Percentiles rank a stretch among this genome's conserved stretches.
Conservation (phyloP, 2,888 invertebrate species). For the Eupithecia pulchellata region DNA sequence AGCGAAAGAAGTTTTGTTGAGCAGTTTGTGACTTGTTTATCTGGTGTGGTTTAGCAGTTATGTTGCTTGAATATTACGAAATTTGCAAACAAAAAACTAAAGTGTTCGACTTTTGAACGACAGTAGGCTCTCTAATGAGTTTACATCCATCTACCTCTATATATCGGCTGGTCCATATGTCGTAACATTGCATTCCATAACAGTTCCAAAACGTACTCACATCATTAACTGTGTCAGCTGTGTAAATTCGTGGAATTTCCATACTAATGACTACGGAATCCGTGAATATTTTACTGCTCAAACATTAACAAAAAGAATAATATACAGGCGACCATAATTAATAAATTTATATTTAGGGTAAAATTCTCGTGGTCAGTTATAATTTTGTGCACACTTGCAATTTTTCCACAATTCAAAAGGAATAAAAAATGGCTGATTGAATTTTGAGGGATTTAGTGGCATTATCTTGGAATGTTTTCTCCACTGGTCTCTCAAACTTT, state of each 20-base stretch:
- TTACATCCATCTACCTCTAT: neutral
- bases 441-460: neutral
- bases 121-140: neutral
- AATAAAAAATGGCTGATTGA: neutral
- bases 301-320: slow-evolving; percentile 15
- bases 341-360: neutral
- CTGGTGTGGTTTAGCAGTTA: neutral
- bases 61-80: neutral
- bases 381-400: neutral
- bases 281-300: slow-evolving; percentile 48
- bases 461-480: neutral
- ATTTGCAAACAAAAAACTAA: neutral
- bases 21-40: neutral
- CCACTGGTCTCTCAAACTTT: slow-evolving; percentile 29
- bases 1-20: neutral
- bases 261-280: slow-evolving; percentile 52
- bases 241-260: slow-evolving; percentile 61
- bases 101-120: neutral
- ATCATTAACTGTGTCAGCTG: slow-evolving; percentile 62
- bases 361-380: neutral
- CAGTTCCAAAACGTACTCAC: slow-evolving; percentile 58
- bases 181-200: slow-evolving; percentile 61
- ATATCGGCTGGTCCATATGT: slow-evolving; percentile 37
- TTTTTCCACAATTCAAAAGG: neutral
- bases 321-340: neutral